Evolutionary conservation across 2,888 invertebrate species (phyloP), one percentile per base, ranked within the genome.

Genomic region (Tigriopus californicus): DNA sequence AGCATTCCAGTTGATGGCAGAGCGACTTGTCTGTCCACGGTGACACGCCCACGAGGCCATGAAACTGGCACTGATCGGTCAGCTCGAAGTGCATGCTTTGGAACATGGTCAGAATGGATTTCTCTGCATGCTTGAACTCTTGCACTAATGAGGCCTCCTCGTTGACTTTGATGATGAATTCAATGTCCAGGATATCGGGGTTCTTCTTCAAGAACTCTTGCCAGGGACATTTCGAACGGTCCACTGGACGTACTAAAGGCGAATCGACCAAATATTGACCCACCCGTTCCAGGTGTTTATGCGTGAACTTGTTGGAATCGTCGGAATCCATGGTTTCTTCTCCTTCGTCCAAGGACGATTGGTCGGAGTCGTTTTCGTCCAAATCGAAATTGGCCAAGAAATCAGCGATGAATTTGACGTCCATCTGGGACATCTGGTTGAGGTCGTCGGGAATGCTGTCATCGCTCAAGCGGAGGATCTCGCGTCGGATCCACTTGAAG

Each of bases 211-310:
- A 72, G 68, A 89, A 80, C 64, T 80, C 18, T 15, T 60, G 42
- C 72, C 72, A 73, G 0, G 70, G 80, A 68, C 87, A 87, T 53
- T 79, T 79, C 62, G 80, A 78, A 61, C 79, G 76, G 66, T 82
- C 79, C n/a, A 81, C 77, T 12, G 80, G 76, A 64, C 81, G 80
- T 22, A 79, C 78, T 40, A 92, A 72, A 42, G 74, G 70, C 61
- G 83, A 80, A 68, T 88, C 82, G 65, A 82, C 79, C 61, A 94
- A 74, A 73, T 94, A 94, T 70, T 94, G 89, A 0, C 92, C 92
- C 51, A 94, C 77, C 67, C 85, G 80, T 72, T 94, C 92, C 66
- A 94, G 75, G 70, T 87, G 86, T 52, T 52, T 52, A 13, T 52
- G 52, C 24, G 10, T 52, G 33, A 25, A 52, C 33, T 52, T 52